Base-by-base conservation (phyloP, 1,140 invertebrate species). In the roundworm (Caenorhabditis elegans) region DNA sequence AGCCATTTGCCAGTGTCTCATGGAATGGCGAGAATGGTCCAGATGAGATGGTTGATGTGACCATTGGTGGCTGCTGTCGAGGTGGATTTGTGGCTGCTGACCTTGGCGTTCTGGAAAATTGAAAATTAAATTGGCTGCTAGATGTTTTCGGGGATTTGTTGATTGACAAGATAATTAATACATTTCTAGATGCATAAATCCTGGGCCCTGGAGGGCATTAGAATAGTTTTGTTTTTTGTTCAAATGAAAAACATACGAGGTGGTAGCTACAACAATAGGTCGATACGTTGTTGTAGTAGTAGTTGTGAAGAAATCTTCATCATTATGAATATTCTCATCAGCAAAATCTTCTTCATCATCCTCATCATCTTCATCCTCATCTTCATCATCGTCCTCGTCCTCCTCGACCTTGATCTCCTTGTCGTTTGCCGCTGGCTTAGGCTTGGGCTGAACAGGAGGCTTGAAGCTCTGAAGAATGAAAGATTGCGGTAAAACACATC, bases 391-490 rank as follows among this genome's bases (percentile, higher is more conserved):
- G 19, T 70, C 60, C 6, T 70, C 60, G n/a, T 70, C 60, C 36
- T 70, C 60, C 19, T 70, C 60, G 10, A 70, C 60, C 60, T 70
- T 70, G 60, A 70, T 70, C 60, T 70, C 60, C 34, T 70, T 70
- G 34, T 70, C 60, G 19, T 70, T 70, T 17, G 31, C 60, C 34
- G 60, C 60, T 22, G 60, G 60, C 60, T 70, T 60, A 31, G 53
- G 53, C 17, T 60, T 70, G 3, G 60, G 60, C n/a, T 70, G 60
- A 39, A 70, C 60, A 36, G 60, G 60, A 70, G 60, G 60, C 34
- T 70, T 70, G 60, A 70, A 39, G 60, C 60, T 70, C 60, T 70
- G 60, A 60, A 60, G 53, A 70, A 70, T 70, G 60, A 70, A 70
- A 22, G 26, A 70, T 70, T 70, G 60, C 60, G 31, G 60, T 70